Evolutionary conservation across 2,888 invertebrate species (phyloP), one percentile per base, ranked within the genome.

Genomic region (Thecocarcelia acutangulata): DNA sequence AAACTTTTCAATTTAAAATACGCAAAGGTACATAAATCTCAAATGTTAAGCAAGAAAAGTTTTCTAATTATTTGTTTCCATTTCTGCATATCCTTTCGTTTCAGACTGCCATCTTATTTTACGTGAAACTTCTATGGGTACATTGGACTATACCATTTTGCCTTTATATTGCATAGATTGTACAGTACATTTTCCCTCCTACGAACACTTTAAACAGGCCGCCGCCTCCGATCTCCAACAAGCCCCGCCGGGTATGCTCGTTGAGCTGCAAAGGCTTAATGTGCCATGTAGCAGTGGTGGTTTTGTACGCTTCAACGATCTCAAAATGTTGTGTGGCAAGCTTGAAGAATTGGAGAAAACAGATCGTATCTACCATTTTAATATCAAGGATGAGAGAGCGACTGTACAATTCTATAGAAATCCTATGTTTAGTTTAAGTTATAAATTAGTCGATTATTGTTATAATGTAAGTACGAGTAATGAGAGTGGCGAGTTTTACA

Each of bases 381-480:
- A 92, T 33, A 92, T 92, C 83, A 50, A 61, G 12, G 91, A 91
- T 82, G 87, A 87, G 72, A 88, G 86, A 37, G 92, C 92, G 5
- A 91, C 92, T 50, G 88, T 94, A 83, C 92, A 92, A 86, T 90
- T 94, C 73, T 93, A 93, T 86, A 94, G 93, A 82, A 92, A 92
- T 88, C 94, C 94, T 75, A 92, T 93, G 89, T 95, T 94, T 92
- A 92, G 93, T 88, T 92, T 94, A 86, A 91, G 91, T 85, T 95
- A 93, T 91, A 93, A 93, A 87, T 90, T 93, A 85, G 94, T 95
- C 78, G 95, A 95, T 90, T 93, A 93, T 88, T 95, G 95, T 86
- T 94, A 94, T 88, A 94, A 94, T 88, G 93, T 94, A 83, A 93
- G 94, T 42, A 92, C 94, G 84, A 92, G 92, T 85, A 91, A 92